phyloP scores from a whole-genome alignment of 2,113 vertebrate genomes.

The Conger conger region DNA sequence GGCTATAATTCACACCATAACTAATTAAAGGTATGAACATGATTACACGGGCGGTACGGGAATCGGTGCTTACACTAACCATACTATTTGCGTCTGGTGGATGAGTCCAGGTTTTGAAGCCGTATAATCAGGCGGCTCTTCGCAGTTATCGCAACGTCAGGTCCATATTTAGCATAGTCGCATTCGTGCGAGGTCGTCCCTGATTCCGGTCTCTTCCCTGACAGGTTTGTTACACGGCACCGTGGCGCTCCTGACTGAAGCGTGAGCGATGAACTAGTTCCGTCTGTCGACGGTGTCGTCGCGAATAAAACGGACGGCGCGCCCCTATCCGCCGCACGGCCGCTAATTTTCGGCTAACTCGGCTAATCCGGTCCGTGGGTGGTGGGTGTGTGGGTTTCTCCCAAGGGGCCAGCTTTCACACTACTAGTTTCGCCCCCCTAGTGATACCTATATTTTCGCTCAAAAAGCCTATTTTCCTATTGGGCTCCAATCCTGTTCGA shows the following conservation, averaged over 20 bases:
- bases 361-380: not conserved
- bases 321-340: not conserved
- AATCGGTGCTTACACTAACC: not conserved
- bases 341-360: not conserved
- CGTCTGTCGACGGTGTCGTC: not conserved
- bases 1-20: no score
- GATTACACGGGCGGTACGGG: not conserved
- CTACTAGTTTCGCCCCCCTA: no score
- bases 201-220: not conserved
- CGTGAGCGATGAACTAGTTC: not conserved
- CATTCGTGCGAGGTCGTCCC: not conserved
- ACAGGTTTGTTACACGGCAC: not conserved
- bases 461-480: no score
- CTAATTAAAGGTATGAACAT: not conserved
- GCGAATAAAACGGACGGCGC: not conserved
- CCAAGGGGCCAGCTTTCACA: not conserved
- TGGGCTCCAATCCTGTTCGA: no score
- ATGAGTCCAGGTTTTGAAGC: not conserved
- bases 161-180: not conserved
- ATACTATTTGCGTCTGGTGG: not conserved
- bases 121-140: not conserved
- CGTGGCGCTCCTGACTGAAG: not conserved
- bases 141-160: not conserved
- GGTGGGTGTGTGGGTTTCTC: not conserved
- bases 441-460: no score